Evolutionary conservation across 1,140 invertebrate species (phyloP).

Genomic region (Cecropterus lyciades): DNA sequence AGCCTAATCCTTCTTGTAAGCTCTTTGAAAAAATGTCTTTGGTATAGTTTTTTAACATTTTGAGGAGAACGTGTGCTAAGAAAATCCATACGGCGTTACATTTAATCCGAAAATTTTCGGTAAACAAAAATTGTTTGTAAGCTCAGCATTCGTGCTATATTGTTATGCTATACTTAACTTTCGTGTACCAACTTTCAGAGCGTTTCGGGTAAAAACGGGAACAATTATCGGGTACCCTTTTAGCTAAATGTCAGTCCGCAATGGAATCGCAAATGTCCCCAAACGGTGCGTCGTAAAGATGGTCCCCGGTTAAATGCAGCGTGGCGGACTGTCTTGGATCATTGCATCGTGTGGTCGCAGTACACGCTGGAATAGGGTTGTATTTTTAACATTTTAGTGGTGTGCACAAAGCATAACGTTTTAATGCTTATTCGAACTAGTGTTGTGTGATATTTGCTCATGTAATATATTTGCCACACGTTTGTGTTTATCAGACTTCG

Average conservation of each 20-base stretch:
- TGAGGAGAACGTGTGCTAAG: too few species aligned
- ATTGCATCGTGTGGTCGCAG: constrained; percentile 47
- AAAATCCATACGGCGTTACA: too few species aligned
- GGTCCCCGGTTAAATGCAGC: constrained; percentile 56
- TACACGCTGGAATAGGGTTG: constrained; percentile 30
- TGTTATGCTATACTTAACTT: constrained; percentile 16
- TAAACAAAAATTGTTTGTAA: neutral
- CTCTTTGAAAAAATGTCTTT: too few species aligned
- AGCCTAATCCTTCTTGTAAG: too few species aligned
- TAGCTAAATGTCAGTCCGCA: constrained; percentile 62
- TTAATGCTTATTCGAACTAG: constrained; percentile 13
- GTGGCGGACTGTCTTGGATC: constrained; percentile 51
- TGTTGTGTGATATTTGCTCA: neutral
- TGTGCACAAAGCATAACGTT: constrained; percentile 9
- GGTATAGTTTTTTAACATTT: too few species aligned
- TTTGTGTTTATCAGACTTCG: neutral
- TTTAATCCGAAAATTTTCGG: too few species aligned
- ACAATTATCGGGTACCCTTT: constrained; percentile 64
- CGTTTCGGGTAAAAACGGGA: constrained; percentile 33
- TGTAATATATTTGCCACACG: neutral
- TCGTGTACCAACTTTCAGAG: constrained; percentile 12
- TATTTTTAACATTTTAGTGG: constrained; percentile 38
- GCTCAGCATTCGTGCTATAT: constrained; percentile 7
- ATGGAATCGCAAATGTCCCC: constrained; percentile 63
- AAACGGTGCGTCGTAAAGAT: constrained; percentile 60